Evolutionary conservation across 2,113 vertebrate genomes (phyloP).

Genomic region (Mus spicilegus): DNA sequence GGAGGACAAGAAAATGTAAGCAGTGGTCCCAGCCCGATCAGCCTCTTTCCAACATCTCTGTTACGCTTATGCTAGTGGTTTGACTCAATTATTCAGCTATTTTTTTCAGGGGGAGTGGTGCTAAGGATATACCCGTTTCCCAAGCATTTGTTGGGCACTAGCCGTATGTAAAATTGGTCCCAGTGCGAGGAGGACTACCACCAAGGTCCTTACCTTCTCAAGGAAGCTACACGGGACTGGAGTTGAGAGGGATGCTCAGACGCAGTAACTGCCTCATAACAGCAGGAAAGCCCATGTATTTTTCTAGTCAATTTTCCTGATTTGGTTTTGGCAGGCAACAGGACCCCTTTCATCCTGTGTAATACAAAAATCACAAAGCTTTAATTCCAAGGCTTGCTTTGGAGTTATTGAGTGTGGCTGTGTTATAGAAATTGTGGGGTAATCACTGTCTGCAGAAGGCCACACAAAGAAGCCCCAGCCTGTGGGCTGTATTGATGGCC

Average conservation of each 20-base stretch:
- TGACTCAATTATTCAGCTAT: too few species aligned
- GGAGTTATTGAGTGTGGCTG: not conserved
- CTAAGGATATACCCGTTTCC: accelerated
- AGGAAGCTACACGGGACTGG: too few species aligned
- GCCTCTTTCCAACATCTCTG: not conserved
- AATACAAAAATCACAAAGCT: not conserved
- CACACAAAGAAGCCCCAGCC: not conserved
- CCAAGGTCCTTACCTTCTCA: not conserved
- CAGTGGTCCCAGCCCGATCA: not conserved
- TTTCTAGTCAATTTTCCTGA: not conserved
- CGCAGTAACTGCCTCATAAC: too few species aligned
- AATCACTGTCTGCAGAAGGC: not conserved
- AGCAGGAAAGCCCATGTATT: not conserved
- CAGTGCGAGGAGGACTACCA: accelerated
- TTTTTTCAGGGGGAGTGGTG: too few species aligned
- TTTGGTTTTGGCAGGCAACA: not conserved
- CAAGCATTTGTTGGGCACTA: accelerated
- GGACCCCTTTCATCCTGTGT: not conserved
- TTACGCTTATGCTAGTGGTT: not conserved
- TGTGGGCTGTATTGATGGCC: not conserved
- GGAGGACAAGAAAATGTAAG: accelerated
- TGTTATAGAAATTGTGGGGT: not conserved
- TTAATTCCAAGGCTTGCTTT: not conserved
- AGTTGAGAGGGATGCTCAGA: not conserved
- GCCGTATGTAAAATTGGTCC: not conserved